A percentile compares a stretch with the other conserved stretches of the same genome.
These are phyloP conservation scores for Ophraella communa DNA, from an alignment of 2,888 invertebrate genomes.

Conservation along the genomic window DNA sequence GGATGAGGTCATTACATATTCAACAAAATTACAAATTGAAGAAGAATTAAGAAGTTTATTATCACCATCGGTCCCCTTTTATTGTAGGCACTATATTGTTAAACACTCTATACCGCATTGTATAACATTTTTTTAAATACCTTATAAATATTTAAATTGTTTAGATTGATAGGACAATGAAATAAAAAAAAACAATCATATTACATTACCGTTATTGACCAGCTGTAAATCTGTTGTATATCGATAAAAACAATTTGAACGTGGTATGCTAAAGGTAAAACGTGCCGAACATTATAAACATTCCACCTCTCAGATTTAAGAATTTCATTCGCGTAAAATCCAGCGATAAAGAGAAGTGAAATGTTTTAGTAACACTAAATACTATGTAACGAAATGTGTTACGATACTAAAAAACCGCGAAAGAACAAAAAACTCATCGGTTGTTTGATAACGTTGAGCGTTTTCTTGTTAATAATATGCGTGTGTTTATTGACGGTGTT, in stretches of 20 bases:
- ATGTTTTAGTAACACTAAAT: slow-evolving; percentile 31
- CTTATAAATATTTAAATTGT: not conserved
- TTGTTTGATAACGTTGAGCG: slow-evolving; percentile 53
- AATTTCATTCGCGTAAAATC: slow-evolving; percentile 31
- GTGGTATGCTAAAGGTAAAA: slow-evolving; percentile 14
- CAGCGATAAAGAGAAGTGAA: slow-evolving; percentile 35
- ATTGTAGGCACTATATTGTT: too few species aligned
- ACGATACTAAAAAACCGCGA: slow-evolving; percentile 26
- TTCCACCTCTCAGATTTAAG: slow-evolving; percentile 25
- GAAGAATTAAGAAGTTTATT: too few species aligned
- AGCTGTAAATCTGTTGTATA: not conserved
- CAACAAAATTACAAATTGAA: too few species aligned
- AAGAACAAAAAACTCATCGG: slow-evolving; percentile 41
- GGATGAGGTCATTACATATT: too few species aligned
- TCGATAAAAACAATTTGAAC: slow-evolving; percentile 7
- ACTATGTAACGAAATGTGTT: slow-evolving; percentile 21
- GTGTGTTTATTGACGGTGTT: slow-evolving; percentile 53
- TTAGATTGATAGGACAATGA: not conserved
- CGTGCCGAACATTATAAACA: slow-evolving; percentile 15
- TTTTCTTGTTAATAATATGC: slow-evolving; percentile 54
- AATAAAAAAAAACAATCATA: not conserved
- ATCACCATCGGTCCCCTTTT: too few species aligned
- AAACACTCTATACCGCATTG: too few species aligned
- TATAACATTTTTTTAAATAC: too few species aligned
- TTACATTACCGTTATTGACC: not conserved